Conservation (phyloP, 2,797 vertebrate species). For the Morus bassanus region DNA sequence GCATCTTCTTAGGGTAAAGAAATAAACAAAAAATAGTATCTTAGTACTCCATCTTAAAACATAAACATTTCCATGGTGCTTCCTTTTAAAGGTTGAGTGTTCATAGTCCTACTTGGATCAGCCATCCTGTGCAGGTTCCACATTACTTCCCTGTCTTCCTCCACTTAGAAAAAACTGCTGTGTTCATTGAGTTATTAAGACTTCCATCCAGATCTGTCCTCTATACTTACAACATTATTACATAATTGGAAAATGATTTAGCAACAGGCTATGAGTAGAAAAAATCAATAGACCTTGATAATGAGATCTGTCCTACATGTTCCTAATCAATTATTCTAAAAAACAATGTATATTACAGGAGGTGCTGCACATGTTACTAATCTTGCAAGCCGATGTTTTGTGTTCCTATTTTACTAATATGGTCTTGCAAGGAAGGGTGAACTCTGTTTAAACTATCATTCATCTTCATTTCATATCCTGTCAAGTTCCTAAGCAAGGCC, state of each 20-base stretch:
- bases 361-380: neutral
- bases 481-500: slow-evolving; percentile 59
- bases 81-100: neutral
- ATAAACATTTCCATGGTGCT: neutral
- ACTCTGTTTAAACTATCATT: slow-evolving; percentile 53
- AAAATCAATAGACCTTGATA: slow-evolving; percentile 50
- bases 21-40: neutral
- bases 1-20: neutral
- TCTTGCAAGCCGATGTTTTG: neutral
- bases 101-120: neutral
- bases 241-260: slow-evolving; percentile 44
- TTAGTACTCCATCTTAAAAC: neutral
- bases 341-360: neutral
- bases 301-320: slow-evolving; percentile 26
- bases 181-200: slow-evolving; percentile 1
- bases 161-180: neutral
- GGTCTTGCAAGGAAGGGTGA: slow-evolving; percentile 36
- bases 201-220: neutral
- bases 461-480: slow-evolving; percentile 60
- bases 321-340: slow-evolving; percentile 44
- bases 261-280: slow-evolving; percentile 20
- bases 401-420: slow-evolving; percentile 37
- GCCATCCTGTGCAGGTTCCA: neutral
- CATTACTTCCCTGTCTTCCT: neutral
- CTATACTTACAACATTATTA: neutral